Percentiles rank a stretch among this genome's conserved stretches.
Conservation (phyloP, 2,113 vertebrate species). For the Chroicocephalus ridibundus region DNA sequence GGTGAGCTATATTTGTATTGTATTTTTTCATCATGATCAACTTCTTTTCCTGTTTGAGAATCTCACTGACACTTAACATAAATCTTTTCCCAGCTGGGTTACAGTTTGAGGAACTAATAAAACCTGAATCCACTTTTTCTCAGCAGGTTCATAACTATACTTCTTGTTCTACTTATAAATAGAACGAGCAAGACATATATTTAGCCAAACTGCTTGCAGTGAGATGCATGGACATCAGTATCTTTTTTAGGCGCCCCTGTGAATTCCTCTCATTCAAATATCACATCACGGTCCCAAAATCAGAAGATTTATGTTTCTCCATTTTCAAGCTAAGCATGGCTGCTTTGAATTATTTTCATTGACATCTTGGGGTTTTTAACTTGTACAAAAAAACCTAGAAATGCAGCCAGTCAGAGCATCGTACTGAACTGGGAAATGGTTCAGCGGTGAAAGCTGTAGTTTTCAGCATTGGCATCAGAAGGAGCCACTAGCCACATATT, state of each 20-base stretch:
- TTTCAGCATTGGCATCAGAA: background rate
- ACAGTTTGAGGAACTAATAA: constrained; percentile 17
- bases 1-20: background rate
- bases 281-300: background rate
- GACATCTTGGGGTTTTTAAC: background rate
- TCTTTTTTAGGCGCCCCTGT: background rate
- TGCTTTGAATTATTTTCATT: background rate
- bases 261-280: background rate
- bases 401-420: background rate
- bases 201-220: background rate
- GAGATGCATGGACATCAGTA: background rate
- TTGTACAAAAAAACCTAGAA: background rate
- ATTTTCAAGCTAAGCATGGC: background rate
- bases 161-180: background rate
- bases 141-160: background rate
- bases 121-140: background rate
- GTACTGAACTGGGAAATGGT: background rate
- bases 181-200: background rate
- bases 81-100: background rate
- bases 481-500: background rate
- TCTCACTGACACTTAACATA: background rate
- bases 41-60: background rate
- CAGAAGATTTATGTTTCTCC: background rate
- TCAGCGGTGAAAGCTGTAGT: background rate
- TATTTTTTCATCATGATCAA: background rate